These are phyloP conservation scores for Balaeniceps rex DNA, from an alignment of 2,113 vertebrate genomes.

Conservation along the genomic window DNA sequence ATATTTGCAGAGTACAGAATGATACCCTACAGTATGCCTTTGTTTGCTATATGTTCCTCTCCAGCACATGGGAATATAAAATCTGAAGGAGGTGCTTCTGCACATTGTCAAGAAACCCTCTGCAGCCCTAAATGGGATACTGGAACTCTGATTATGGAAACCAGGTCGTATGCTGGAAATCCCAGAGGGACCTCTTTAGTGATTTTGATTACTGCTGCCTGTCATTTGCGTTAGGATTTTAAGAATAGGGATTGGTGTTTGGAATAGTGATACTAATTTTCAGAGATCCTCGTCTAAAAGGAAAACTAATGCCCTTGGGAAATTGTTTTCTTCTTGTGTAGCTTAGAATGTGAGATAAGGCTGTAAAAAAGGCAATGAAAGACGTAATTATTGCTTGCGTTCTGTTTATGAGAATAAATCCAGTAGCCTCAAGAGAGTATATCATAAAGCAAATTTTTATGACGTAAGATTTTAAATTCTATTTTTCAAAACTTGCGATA, in stretches of 20 bases:
- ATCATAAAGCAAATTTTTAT: not conserved
- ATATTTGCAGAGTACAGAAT: not conserved
- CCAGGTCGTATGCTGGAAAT: not conserved
- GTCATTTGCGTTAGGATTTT: conserved; percentile 10
- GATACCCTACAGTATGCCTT: not conserved
- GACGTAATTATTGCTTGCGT: not conserved
- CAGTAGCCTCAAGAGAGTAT: not conserved
- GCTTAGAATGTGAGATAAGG: conserved; percentile 19
- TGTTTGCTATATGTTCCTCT: not conserved
- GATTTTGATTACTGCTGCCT: conserved; percentile 35
- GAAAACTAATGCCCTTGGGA: conserved; percentile 9
- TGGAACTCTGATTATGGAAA: conserved; percentile 33
- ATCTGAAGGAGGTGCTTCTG: not conserved
- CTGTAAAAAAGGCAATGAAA: not conserved
- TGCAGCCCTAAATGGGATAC: not conserved
- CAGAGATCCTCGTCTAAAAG: not conserved
- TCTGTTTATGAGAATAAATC: not conserved
- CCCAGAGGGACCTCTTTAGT: conserved; percentile 13
- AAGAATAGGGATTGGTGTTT: conserved; percentile 14
- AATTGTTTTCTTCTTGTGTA: conserved; percentile 8
- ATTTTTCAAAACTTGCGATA: not conserved
- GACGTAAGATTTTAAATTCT: not conserved
- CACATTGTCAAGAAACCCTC: not conserved
- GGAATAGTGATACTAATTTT: conserved; percentile 23
- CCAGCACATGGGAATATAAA: not conserved